A percentile compares a stretch with the other conserved stretches of the same genome.
Evolutionary conservation across 2,797 vertebrate species (phyloP).

Genomic region (Pitangus sulphuratus): DNA sequence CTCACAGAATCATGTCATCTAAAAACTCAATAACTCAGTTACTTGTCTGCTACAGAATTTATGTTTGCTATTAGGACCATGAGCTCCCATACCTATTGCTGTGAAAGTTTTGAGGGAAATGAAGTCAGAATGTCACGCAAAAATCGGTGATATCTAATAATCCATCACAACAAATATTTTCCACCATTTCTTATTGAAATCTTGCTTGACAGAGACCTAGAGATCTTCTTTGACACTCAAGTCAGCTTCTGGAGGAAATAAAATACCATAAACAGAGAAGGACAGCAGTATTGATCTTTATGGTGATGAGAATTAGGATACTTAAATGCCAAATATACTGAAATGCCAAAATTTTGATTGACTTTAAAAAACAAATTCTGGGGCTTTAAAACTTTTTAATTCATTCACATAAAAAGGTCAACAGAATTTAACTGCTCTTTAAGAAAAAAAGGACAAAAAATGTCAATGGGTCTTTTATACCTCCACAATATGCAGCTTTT

Average conservation of each 20-base stretch:
- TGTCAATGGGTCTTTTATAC: neutral
- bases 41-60: neutral
- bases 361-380: conserved; percentile 23
- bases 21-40: conserved; percentile 31
- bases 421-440: neutral
- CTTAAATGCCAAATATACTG: conserved; percentile 18
- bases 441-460: neutral
- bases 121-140: neutral
- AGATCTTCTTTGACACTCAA: conserved; percentile 1
- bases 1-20: conserved; percentile 43
- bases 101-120: conserved; percentile 20
- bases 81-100: neutral
- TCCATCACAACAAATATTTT: conserved; percentile 25
- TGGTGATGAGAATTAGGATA: conserved; percentile 30
- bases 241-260: conserved; percentile 6
- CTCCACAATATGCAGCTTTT: neutral
- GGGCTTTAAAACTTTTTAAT: neutral
- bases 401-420: conserved; percentile 41
- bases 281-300: neutral
- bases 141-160: conserved; percentile 24
- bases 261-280: neutral
- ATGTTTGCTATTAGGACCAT: conserved; percentile 9
- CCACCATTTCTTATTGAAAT: conserved; percentile 9
- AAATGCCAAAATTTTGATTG: conserved; percentile 53
- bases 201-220: neutral